These are phyloP conservation scores for Rhodeus uyekii DNA, from an alignment of 2,797 vertebrate genomes.

Conservation along the genomic window DNA sequence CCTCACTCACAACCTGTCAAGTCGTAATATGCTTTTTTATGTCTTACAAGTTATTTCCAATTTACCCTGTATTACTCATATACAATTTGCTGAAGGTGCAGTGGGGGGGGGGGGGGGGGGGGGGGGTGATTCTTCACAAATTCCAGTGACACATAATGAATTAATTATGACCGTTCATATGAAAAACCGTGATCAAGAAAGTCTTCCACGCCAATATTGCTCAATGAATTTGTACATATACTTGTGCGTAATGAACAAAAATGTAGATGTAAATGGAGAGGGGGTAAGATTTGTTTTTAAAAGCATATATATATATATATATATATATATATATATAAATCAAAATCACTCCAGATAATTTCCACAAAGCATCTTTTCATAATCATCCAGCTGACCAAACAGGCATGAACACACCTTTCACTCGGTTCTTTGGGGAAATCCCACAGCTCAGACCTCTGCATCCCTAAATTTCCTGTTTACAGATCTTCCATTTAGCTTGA, in stretches of 20 bases:
- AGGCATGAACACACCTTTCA: slow-evolving; percentile 40
- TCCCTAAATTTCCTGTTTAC: slow-evolving; percentile 75
- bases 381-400: slow-evolving; percentile 44
- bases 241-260: background rate
- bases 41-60: slow-evolving; percentile 18
- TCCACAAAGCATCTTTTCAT: slow-evolving; percentile 18
- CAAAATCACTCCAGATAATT: slow-evolving; percentile 19
- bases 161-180: background rate
- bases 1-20: background rate
- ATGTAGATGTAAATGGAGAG: background rate
- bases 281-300: background rate
- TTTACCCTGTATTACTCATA: slow-evolving; percentile 8
- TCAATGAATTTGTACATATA: background rate
- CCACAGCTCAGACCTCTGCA: slow-evolving; percentile 60
- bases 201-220: background rate
- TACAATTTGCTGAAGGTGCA: background rate
- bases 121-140: background rate
- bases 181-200: slow-evolving; percentile 29
- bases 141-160: slow-evolving; percentile 14
- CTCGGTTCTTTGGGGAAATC: slow-evolving; percentile 63
- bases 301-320: too few species aligned
- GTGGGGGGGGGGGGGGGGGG: too few species aligned
- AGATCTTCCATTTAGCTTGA: slow-evolving; percentile 45
- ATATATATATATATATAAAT: too few species aligned
- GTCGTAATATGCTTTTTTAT: slow-evolving; percentile 7